Percentiles rank a stretch among this genome's conserved stretches.
Conservation (phyloP, 1,140 invertebrate species). For the Macrostomum lignano region DNA sequence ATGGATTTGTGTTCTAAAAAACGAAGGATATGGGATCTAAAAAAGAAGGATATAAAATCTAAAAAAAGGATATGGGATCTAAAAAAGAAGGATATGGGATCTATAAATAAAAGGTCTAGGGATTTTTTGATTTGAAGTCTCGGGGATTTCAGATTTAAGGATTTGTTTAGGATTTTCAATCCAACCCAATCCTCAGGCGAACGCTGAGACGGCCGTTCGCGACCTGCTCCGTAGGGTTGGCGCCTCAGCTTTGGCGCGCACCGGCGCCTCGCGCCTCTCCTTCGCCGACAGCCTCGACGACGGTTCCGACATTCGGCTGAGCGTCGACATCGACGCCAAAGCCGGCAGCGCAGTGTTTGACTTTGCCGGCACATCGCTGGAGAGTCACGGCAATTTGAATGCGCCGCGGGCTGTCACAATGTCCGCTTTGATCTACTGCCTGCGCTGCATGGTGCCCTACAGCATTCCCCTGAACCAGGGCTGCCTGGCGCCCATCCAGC, state of each 20-base stretch:
- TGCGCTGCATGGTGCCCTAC: conserved; percentile 83
- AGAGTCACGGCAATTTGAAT: conserved; percentile 88
- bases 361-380: conserved; percentile 43
- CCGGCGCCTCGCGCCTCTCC: conserved; percentile 16
- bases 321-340: conserved; percentile 43
- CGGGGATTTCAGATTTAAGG: conserved; percentile 4
- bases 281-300: conserved; percentile 75
- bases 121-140: too few relatives aligned
- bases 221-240: conserved; percentile 49
- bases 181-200: conserved; percentile 34
- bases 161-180: conserved; percentile 4
- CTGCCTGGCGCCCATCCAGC: conserved; percentile 48
- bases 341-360: conserved; percentile 51
- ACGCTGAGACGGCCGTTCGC: conserved; percentile 67
- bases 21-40: too few relatives aligned
- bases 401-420: conserved; percentile 74
- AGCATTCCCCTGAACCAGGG: conserved; percentile 94
- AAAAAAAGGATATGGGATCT: too few relatives aligned
- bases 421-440: conserved; percentile 82
- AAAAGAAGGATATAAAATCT: too few relatives aligned
- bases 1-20: too few relatives aligned
- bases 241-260: conserved; percentile 13
- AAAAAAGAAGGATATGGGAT: too few relatives aligned
- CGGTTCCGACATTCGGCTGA: conserved; percentile 54
- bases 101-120: too few relatives aligned